Evolutionary conservation across 2,888 invertebrate species (phyloP).

Genomic region (Nymphalis c-album): DNA sequence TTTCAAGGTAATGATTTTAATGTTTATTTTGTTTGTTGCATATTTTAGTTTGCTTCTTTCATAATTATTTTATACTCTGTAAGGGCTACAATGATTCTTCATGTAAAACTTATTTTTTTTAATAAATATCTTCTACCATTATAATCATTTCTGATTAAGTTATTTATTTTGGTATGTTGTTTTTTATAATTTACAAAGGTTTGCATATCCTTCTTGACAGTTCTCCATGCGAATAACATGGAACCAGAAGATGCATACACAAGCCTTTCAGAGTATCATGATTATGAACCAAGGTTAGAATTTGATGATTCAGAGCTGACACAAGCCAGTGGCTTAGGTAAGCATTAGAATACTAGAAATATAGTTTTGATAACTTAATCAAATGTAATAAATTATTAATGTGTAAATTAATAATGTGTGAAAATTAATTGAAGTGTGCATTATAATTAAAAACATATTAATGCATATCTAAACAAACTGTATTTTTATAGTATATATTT

Average conservation of each 20-base stretch:
- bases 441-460: too few species aligned
- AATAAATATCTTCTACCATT: neutral
- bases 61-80: neutral
- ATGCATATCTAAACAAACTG: too few species aligned
- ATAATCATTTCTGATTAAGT: neutral
- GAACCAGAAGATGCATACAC: slow-evolving; percentile 90
- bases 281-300: slow-evolving; percentile 97
- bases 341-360: slow-evolving; percentile 51
- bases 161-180: neutral
- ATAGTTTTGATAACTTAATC: neutral
- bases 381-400: too few species aligned
- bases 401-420: too few species aligned
- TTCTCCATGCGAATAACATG: slow-evolving; percentile 58
- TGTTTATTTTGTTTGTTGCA: slow-evolving; percentile 9
- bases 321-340: slow-evolving; percentile 86
- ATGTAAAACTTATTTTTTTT: neutral
- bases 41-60: neutral
- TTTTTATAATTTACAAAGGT: neutral
- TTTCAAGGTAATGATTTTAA: slow-evolving; percentile 62
- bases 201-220: slow-evolving; percentile 43
- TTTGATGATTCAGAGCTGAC: slow-evolving; percentile 97
- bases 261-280: slow-evolving; percentile 94
- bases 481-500: neutral
- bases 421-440: too few species aligned
- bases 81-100: neutral